A percentile compares a stretch with the other conserved stretches of the same genome.
Conservation (phyloP, 2,113 vertebrate genomes). For the Anas platyrhynchos region DNA sequence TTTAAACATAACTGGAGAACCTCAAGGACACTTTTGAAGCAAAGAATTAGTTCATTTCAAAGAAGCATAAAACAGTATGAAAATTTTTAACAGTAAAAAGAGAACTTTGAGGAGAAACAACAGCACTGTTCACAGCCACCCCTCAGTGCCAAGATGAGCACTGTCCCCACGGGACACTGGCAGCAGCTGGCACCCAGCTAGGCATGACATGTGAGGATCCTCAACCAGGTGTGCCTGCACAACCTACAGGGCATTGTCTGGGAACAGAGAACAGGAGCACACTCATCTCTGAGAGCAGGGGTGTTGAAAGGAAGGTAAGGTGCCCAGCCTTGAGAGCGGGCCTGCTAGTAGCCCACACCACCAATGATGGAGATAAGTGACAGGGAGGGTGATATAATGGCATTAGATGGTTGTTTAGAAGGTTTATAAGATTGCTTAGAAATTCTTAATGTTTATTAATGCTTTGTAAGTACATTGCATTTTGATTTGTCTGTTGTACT, state of each 20-base stretch:
- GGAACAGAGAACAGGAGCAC: not conserved
- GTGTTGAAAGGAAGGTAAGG: not conserved
- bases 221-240: rapidly evolving
- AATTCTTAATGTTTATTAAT: not conserved
- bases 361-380: rapidly evolving
- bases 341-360: rapidly evolving
- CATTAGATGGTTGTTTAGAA: not conserved
- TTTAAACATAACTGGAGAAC: not conserved
- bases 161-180: rapidly evolving
- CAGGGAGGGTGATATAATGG: not conserved
- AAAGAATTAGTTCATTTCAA: not conserved
- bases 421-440: not conserved
- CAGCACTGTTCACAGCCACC: not conserved
- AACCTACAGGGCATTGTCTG: rapidly evolving
- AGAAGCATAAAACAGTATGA: not conserved
- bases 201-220: not conserved
- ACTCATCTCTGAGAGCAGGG: not conserved
- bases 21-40: not conserved
- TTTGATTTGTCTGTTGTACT: not conserved
- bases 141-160: not conserved
- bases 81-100: not conserved
- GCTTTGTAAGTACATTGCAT: not conserved
- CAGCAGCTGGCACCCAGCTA: not conserved
- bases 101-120: not conserved
- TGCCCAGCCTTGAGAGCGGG: rapidly evolving